Evolutionary conservation across 2,888 invertebrate genomes (phyloP).

Genomic region (Dolichomitus sp.): DNA sequence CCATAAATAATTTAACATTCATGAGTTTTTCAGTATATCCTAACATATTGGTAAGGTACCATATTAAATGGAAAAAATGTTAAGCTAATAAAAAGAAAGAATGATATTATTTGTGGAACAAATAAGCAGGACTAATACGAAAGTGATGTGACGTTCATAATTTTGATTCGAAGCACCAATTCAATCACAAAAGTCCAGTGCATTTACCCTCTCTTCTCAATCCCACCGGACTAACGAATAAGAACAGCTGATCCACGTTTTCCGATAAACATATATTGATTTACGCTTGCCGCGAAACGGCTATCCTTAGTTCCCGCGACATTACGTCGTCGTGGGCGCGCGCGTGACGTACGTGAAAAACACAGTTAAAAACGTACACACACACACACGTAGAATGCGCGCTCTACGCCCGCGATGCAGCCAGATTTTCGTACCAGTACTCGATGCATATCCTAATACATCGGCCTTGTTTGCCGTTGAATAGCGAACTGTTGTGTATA

Average conservation of each 20-base stretch:
- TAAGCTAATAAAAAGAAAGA: neutral
- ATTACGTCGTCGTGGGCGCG: neutral
- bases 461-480: conserved; percentile 42
- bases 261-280: conserved; percentile 27
- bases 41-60: too few species aligned
- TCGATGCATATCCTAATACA: neutral
- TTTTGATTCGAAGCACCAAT: neutral
- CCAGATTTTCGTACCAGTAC: conserved; percentile 22
- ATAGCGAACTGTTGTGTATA: neutral
- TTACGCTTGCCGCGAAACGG: neutral
- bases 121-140: too few species aligned
- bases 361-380: conserved; percentile 13
- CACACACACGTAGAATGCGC: neutral
- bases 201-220: conserved; percentile 29
- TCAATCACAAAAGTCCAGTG: neutral
- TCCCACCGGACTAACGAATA: conserved; percentile 22
- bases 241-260: conserved; percentile 75
- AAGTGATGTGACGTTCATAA: too few species aligned
- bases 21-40: too few species aligned
- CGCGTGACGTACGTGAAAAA: conserved; percentile 31
- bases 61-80: too few species aligned
- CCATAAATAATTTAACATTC: neutral
- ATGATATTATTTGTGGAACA: too few species aligned
- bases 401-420: conserved; percentile 9
- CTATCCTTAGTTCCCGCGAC: neutral